phyloP scores from a whole-genome alignment of 2,113 vertebrate species.

The Oceanites oceanicus region DNA sequence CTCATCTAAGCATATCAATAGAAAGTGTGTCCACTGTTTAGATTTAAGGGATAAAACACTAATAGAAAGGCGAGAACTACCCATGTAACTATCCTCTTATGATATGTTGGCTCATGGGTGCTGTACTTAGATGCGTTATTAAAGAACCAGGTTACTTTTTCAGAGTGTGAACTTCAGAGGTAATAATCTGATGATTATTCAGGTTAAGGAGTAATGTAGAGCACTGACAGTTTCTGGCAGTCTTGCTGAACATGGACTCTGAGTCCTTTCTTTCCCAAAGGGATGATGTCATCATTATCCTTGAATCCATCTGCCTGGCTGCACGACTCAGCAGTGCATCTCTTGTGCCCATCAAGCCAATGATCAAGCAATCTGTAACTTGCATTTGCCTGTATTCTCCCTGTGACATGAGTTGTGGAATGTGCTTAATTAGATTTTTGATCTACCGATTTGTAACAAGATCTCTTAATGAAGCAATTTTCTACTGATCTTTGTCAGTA shows the following conservation, averaged over 20 bases:
- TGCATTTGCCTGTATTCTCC: background rate
- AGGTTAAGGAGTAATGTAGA: background rate
- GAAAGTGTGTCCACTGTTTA: conserved; percentile 49
- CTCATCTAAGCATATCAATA: too few relatives aligned
- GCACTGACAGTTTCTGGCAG: background rate
- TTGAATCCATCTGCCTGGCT: background rate
- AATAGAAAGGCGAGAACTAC: conserved; percentile 56
- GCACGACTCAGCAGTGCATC: background rate
- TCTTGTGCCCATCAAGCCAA: background rate
- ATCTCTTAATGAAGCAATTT: background rate
- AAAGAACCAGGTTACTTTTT: conserved; percentile 32
- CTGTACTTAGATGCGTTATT: background rate
- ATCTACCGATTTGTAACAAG: background rate
- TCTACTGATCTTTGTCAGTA: background rate
- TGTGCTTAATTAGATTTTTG: background rate
- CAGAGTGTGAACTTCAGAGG: background rate
- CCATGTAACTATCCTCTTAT: conserved; percentile 62
- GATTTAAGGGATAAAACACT: conserved; percentile 65
- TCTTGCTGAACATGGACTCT: background rate
- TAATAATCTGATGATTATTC: conserved; percentile 5
- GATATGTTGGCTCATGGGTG: conserved; percentile 22
- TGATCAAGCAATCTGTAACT: background rate
- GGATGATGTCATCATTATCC: background rate
- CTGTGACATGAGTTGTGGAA: background rate
- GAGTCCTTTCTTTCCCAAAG: background rate